A percentile compares a stretch with the other conserved stretches of the same genome.
Conservation (phyloP, 1,140 invertebrate genomes). For the Probaryconus sp. region DNA sequence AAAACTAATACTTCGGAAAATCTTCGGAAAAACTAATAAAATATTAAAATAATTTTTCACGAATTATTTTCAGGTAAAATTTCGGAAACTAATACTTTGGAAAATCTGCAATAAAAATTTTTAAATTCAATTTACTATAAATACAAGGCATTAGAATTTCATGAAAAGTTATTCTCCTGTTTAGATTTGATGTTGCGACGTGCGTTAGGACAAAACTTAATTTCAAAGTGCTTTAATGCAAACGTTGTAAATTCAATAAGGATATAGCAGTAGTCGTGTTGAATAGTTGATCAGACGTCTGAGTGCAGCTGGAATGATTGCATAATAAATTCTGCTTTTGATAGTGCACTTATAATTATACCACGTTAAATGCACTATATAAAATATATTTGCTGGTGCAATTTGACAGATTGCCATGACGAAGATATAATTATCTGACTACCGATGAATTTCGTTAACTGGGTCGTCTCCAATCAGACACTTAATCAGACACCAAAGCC, state of each 20-base stretch:
- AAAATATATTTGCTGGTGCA: slow-evolving; percentile 24
- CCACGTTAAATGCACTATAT: background rate
- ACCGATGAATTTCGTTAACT: slow-evolving; percentile 56
- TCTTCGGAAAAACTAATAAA: too few species aligned
- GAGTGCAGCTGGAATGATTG: slow-evolving; percentile 2
- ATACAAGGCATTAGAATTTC: too few species aligned
- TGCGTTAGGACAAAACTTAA: too few species aligned
- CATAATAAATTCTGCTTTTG: slow-evolving; percentile 33
- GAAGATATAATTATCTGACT: slow-evolving; percentile 50
- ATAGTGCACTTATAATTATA: slow-evolving; percentile 16
- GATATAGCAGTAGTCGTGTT: background rate
- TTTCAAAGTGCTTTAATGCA: too few species aligned
- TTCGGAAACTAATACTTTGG: too few species aligned
- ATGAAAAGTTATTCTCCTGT: too few species aligned
- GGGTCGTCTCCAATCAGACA: slow-evolving; percentile 66
- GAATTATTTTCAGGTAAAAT: too few species aligned
- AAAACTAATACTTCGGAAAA: too few species aligned
- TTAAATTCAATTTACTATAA: too few species aligned
- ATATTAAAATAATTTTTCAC: too few species aligned
- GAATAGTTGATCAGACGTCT: background rate
- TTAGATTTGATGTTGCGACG: slow-evolving; percentile 1
- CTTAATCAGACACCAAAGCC: slow-evolving; percentile 66
- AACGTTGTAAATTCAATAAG: too few species aligned
- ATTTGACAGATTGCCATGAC: slow-evolving; percentile 31
- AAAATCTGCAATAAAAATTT: too few species aligned